Percentiles rank a stretch among this genome's conserved stretches.
Conservation (phyloP, 2,797 vertebrate species). For the Tangara arthus region DNA sequence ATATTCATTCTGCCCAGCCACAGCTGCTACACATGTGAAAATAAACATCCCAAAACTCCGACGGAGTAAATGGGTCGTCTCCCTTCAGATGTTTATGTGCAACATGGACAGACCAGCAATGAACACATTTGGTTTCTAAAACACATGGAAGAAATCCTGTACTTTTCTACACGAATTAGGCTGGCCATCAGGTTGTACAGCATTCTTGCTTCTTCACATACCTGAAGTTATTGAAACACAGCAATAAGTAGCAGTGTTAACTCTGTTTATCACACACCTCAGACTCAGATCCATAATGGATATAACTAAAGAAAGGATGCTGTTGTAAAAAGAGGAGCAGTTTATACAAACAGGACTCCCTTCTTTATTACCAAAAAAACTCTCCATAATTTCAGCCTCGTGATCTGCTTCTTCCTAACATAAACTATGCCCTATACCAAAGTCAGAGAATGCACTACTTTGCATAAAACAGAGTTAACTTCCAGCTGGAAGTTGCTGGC, state of each 20-base stretch:
- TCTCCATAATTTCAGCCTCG: not conserved
- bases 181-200: not conserved
- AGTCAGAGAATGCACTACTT: constrained; percentile 1
- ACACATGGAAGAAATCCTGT: not conserved
- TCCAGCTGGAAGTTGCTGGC: not conserved
- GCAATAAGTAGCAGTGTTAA: not conserved
- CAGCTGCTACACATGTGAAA: not conserved
- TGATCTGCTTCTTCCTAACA: not conserved
- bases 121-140: not conserved
- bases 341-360: not conserved
- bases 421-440: not conserved
- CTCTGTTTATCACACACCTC: not conserved
- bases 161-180: not conserved
- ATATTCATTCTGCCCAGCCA: not conserved
- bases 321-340: not conserved
- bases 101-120: not conserved
- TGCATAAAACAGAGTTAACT: not conserved
- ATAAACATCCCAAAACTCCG: not conserved
- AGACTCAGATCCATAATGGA: not conserved
- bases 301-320: not conserved
- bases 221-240: not conserved
- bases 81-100: not conserved
- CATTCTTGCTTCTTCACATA: not conserved
- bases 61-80: not conserved
- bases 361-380: not conserved